These are phyloP conservation scores for Drosophila mayaguana DNA, from an alignment of 2,888 invertebrate species.

Conservation along the genomic window DNA sequence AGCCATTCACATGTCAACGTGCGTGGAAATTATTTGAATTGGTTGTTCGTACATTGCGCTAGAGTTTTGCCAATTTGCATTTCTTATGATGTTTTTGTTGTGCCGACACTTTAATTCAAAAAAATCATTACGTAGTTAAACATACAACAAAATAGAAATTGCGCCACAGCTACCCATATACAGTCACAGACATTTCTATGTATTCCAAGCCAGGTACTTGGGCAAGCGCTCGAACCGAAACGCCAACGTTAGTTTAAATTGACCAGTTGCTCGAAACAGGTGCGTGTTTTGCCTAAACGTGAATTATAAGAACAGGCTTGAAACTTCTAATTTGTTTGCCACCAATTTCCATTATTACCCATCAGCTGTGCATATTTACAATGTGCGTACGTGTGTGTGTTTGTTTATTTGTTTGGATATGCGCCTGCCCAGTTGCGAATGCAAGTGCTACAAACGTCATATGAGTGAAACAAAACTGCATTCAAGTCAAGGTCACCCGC, in stretches of 20 bases:
- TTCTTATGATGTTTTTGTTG: neutral
- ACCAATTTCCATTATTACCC: conserved; percentile 58
- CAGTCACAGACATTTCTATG: neutral
- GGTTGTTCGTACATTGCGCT: conserved; percentile 19
- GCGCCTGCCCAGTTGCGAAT: conserved; percentile 45
- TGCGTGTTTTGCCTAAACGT: conserved; percentile 51
- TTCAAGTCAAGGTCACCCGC: conserved; percentile 64
- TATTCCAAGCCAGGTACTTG: conserved; percentile 22
- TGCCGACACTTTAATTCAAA: conserved; percentile 2
- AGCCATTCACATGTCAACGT: conserved; percentile 43
- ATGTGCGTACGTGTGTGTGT: neutral
- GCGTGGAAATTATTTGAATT: conserved; percentile 53
- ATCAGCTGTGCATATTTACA: conserved; percentile 72
- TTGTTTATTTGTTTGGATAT: conserved; percentile 13
- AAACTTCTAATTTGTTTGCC: conserved; percentile 24
- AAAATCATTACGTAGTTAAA: conserved; percentile 15
- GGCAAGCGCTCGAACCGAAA: conserved; percentile 14
- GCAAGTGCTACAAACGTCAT: conserved; percentile 39
- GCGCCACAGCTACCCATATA: conserved; percentile 5
- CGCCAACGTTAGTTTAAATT: conserved; percentile 49
- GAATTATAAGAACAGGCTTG: conserved; percentile 1
- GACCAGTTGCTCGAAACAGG: conserved; percentile 49
- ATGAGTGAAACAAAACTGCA: conserved; percentile 53
- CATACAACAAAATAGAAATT: neutral
- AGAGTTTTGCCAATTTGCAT: conserved; percentile 17